Evolutionary conservation across 2,888 invertebrate genomes (phyloP), one percentile per base, ranked within the genome.

Genomic region (Micropterix aruncella): DNA sequence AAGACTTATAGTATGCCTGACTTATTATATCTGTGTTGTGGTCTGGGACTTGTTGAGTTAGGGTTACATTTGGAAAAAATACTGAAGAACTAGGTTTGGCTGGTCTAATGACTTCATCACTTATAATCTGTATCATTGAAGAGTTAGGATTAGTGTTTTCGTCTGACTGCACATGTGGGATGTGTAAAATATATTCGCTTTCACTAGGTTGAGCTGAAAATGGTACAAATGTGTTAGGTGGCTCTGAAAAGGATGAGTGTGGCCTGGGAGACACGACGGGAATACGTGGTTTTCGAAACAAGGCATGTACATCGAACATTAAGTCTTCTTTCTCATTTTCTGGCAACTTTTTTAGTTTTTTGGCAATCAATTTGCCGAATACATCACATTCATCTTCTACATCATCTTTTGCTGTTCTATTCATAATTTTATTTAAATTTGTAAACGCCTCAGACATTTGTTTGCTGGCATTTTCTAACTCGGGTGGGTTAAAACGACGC

Each of bases 281-380:
- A n/a, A n/a, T n/a, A 17, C 37, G 42, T 42, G 42, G n/a, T 42
- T 16, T 42, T 16, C 37, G 27, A 42, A 42, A 36, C 37, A 42
- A 19, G n/a, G 42, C 36, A 27, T 27, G 36, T 9, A 27, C 12
- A 9, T 27, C 36, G 12, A 42, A 42, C 42, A 42, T 27, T 42
- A 42, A 37, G 37, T 42, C 42, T 36, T 42, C 37, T 15, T 38
- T 43, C 37, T 43, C 38, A 18, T 43, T 2, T 38, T 38, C 43
- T 2, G 43, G 38, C 12, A 43, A 17, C 18, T 18, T 43, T 19
- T 38, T 43, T 12, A 43, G 38, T 38, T 43, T 43, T 43, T 43
- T 43, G 43, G 43, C 43, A 43, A 43, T 43, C n/a, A 43, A n/a
- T 43, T 16, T 43, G 38, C 43, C 43, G 17, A 38, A 38, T 17